phyloP scores from a whole-genome alignment of 2,113 vertebrate genomes.

The Nannospalax galili region DNA sequence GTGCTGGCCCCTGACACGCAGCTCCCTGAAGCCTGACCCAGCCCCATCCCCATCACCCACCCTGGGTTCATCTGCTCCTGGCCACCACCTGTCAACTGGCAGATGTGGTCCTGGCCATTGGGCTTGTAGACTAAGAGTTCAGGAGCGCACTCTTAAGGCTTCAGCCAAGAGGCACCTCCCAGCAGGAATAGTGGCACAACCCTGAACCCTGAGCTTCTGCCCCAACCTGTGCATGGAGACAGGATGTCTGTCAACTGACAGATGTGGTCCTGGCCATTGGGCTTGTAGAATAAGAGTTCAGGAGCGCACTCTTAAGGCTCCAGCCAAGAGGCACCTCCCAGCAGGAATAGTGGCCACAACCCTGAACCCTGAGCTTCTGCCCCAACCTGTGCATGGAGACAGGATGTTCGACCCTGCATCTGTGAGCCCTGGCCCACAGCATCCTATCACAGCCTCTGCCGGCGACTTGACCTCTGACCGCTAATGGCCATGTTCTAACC shows the following conservation, averaged over 20 bases:
- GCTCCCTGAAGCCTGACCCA: not conserved
- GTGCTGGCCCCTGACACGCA: no score
- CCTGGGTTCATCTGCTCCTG: not conserved
- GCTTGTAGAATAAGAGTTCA: not conserved
- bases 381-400: no score
- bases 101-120: not conserved
- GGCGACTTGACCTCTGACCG: not conserved
- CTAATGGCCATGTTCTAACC: not conserved
- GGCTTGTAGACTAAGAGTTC: not conserved
- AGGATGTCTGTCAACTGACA: not conserved
- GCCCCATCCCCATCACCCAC: accelerated
- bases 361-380: not conserved
- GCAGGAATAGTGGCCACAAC: no score
- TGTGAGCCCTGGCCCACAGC: not conserved
- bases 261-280: not conserved
- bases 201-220: not conserved
- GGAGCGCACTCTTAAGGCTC: not conserved
- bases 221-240: no score
- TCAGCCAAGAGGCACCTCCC: not conserved
- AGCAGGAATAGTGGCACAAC: accelerated
- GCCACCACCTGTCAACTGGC: not conserved
- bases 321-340: not conserved
- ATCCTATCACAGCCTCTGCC: not conserved
- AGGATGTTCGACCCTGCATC: not conserved
- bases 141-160: not conserved